Base-by-base conservation (phyloP, 2,113 vertebrate genomes). In the Tympanuchus pallidicinctus region DNA sequence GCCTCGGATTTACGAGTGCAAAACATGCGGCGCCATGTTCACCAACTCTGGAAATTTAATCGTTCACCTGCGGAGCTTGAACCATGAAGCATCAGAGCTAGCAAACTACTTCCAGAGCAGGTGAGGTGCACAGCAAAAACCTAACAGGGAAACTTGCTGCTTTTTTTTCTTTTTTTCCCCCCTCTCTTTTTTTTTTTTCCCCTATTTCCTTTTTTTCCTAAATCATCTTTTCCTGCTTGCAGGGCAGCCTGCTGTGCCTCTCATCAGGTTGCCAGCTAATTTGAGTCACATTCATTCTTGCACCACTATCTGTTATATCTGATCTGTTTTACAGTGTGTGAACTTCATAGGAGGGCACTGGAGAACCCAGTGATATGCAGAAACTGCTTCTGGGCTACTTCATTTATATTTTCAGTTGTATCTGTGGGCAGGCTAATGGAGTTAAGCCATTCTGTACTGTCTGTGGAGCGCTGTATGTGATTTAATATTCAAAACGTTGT, bases 41-140 rank as follows among this genome's bases (percentile, higher is more conserved):
- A 99, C 99, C 99, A 99, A 99, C 99, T 99, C 99, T 99, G 99
- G 99, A 98, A 99, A 99, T 99, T 99, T 99, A 99, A 99, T 99
- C 99, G 99, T 99, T 98, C 99, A 99, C 98, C 99, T 99, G 99
- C 99, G 99, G 98, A 99, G 99, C 99, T 99, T 99, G 99, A 99
- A 99, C 98, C 99, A 99, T 99, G 99, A 99, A 98, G 99, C 99
- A 89, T 99, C 99, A 98, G 99, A 99, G 98, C 99, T 99, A 99
- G 99, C 99, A 99, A 99, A 99, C 99, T 99, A 99, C 99, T 99
- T 99, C 99, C 99, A 99, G 99, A 99, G 99, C 99, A 99, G 99
- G 99, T 99, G 99, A 99, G 99, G 98, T 98, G 98, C 98, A 98
- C 95, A 97, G 94, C 96, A 90, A 97, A 97, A 97, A 97, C 95